Percentiles rank a stretch among this genome's conserved stretches.
Evolutionary conservation across 2,888 invertebrate species (phyloP).

Genomic region (Dorcus parallelipipedus): DNA sequence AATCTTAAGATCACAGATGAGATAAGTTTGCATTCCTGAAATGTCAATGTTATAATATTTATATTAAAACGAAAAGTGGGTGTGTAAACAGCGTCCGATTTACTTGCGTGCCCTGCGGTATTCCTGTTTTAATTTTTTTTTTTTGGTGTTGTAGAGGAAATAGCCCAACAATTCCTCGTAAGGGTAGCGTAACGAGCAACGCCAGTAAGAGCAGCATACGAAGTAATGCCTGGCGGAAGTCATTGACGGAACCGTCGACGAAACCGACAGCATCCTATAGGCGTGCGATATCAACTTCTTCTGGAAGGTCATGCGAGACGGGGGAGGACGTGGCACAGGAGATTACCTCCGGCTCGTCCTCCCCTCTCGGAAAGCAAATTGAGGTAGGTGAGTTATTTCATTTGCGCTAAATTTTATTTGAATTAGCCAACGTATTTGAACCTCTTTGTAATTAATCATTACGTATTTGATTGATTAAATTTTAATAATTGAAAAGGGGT

Average conservation of each 20-base stretch:
- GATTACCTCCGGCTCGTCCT: slow-evolving; percentile 55
- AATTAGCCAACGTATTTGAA: too few relatives aligned
- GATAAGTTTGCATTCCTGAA: too few relatives aligned
- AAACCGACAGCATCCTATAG: slow-evolving; percentile 54
- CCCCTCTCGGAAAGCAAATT: slow-evolving; percentile 37
- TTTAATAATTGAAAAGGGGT: too few relatives aligned
- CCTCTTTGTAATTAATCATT: too few relatives aligned
- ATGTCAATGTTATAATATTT: too few relatives aligned
- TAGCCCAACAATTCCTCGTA: slow-evolving; percentile 46
- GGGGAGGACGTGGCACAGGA: slow-evolving; percentile 58
- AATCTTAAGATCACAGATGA: too few relatives aligned
- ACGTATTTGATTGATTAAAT: too few relatives aligned
- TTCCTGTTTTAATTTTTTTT: too few relatives aligned
- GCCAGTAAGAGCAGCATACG: slow-evolving; percentile 48
- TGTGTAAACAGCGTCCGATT: too few relatives aligned
- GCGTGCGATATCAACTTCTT: slow-evolving; percentile 49
- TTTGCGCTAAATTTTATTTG: background rate
- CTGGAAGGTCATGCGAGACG: slow-evolving; percentile 43
- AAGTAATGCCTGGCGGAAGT: slow-evolving; percentile 48
- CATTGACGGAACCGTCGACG: slow-evolving; percentile 45
- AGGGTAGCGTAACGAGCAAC: slow-evolving; percentile 37
- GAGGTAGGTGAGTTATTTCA: background rate
- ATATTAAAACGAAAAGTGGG: too few relatives aligned
- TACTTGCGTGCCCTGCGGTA: too few relatives aligned
- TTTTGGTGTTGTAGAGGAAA: slow-evolving; percentile 32